Evolutionary conservation across 2,888 invertebrate species (phyloP), one percentile per base, ranked within the genome.

Genomic region (Eupsilia transversa): DNA sequence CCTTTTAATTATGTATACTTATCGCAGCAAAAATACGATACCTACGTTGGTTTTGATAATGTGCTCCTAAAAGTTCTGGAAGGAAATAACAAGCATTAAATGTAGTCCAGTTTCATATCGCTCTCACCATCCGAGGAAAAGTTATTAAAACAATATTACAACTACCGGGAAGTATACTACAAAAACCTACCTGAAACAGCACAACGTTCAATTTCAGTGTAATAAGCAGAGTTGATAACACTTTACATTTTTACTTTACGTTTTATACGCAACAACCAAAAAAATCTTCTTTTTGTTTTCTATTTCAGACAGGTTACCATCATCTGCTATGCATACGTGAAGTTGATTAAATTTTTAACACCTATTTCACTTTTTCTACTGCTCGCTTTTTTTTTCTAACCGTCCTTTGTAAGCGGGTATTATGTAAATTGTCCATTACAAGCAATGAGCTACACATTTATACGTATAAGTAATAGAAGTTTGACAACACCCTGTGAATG

Each of bases 371-470:
- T 65, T 52, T 65, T 43, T 74, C 77, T 66, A 67, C 69, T 72
- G 65, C 38, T 56, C 30, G 1, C 35, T 27, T 79, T 79, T 80
- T 85, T 86, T 75, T 80, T 70, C 65, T 66, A 73, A 78, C 86
- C 74, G 38, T 77, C 70, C 63, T 79, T 82, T 78, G 71, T 82
- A 70, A 72, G 70, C 83, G 80, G 77, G 78, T 69, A 84, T 89
- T 91, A 89, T 89, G 90, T 85, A 90, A 89, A 90, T 89, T 77
- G 82, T 75, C 66, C 59, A 82, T 87, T 85, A 85, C 77, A 77
- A 81, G 85, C 85, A 87, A 88, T 86, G 82, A 85, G 86, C 83
- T 83, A 74, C 81, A 82, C 86, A 86, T 84, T 86, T 86, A 71
- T 80, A 80, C 78, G 86, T 80, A n/a, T n/a, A n/a, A n/a, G n/a